A percentile compares a stretch with the other conserved stretches of the same genome.
Conservation (phyloP, 2,797 vertebrate species). For the Tauraco hartlaubi region DNA sequence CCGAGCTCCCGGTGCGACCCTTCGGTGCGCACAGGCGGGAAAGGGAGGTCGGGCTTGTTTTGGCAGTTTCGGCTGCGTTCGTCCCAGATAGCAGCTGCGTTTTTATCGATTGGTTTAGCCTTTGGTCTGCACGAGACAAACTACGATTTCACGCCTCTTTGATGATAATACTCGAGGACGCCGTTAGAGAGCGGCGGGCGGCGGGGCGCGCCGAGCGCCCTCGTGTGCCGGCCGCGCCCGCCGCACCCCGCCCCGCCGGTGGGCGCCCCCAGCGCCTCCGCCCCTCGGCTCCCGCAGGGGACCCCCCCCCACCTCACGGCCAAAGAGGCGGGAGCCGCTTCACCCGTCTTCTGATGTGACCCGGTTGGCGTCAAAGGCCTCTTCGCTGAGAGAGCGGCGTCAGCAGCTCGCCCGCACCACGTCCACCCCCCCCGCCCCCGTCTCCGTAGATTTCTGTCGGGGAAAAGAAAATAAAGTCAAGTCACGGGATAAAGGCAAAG, state of each 20-base stretch:
- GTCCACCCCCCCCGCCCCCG: no score
- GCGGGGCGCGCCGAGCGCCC: neutral
- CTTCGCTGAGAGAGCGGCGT: rapidly evolving
- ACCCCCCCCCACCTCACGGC: no score
- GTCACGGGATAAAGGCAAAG: neutral
- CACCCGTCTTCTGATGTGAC: rapidly evolving
- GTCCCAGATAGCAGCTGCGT: slow-evolving; percentile 36
- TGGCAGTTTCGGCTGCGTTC: slow-evolving; percentile 36
- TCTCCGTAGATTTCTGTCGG: rapidly evolving
- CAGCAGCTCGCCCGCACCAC: neutral
- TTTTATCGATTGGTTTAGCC: slow-evolving; percentile 73
- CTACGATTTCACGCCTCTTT: slow-evolving; percentile 60
- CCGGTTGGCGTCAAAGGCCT: neutral
- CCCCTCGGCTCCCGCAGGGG: neutral
- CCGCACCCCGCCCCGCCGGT: neutral
- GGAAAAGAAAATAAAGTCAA: neutral
- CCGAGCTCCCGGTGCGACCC: neutral
- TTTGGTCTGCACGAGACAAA: slow-evolving; percentile 67
- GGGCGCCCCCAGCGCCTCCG: neutral
- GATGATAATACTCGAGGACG: slow-evolving; percentile 31
- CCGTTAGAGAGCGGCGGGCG: neutral
- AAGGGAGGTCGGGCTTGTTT: slow-evolving; percentile 57
- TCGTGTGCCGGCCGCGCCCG: neutral
- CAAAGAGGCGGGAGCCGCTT: rapidly evolving
- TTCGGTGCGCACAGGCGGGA: neutral